phyloP scores from a whole-genome alignment of 1,140 invertebrate species.

The Zaprionus inermis region DNA sequence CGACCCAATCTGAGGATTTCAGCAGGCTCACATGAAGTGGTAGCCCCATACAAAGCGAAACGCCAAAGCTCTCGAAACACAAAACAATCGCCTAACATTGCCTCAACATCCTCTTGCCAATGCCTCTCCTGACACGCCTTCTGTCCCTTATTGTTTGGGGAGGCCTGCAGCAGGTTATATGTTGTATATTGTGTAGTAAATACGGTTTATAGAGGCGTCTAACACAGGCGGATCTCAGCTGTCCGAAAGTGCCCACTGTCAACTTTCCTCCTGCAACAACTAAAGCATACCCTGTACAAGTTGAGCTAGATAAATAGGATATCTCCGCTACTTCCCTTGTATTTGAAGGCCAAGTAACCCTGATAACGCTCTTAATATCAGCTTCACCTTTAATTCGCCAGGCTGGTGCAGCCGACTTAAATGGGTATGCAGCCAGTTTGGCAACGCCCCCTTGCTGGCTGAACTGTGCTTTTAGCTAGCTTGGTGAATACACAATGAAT shows the following conservation, averaged over 20 bases:
- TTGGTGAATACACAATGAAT: background rate
- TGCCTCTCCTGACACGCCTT: conserved; percentile 23
- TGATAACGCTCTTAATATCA: background rate
- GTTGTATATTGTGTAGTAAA: too few relatives aligned
- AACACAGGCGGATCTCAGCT: conserved; percentile 1
- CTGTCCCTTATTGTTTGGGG: conserved; percentile 34
- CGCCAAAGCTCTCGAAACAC: conserved; percentile 57
- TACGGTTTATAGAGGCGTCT: background rate
- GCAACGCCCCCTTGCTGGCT: background rate
- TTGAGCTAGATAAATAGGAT: background rate
- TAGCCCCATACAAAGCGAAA: conserved; percentile 66
- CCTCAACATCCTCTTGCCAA: conserved; percentile 55
- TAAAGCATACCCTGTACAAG: background rate
- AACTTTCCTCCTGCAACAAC: background rate
- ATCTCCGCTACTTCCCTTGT: too few relatives aligned
- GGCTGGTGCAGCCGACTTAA: background rate
- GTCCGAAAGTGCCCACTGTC: background rate
- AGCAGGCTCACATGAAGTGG: conserved; percentile 41
- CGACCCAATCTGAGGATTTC: conserved; percentile 12
- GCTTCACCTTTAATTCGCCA: background rate
- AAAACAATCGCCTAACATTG: conserved; percentile 80
- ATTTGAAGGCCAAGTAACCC: background rate
- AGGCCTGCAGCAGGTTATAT: background rate
- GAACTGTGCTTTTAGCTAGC: background rate
- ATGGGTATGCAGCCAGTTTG: background rate